These are phyloP conservation scores for Heteropelma amictum DNA, from an alignment of 2,888 invertebrate genomes.

Conservation along the genomic window DNA sequence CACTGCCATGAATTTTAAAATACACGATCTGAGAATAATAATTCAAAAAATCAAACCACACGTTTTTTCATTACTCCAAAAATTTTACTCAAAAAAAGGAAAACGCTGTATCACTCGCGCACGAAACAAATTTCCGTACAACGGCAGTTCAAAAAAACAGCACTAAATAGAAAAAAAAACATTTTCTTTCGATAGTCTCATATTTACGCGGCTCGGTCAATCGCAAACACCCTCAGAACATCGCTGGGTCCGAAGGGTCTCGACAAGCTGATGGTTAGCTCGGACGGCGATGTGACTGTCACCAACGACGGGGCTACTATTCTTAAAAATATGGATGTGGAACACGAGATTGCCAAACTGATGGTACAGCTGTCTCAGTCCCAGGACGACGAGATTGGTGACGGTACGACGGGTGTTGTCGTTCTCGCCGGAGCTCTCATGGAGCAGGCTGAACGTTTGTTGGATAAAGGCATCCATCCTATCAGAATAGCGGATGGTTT, in stretches of 20 bases:
- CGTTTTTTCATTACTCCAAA: too few species aligned
- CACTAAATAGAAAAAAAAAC: too few species aligned
- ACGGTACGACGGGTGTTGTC: conserved; percentile 99
- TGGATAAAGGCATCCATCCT: conserved; percentile 99
- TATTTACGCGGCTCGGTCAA: conserved; percentile 96
- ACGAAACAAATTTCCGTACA: too few species aligned
- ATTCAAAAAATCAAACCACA: not conserved
- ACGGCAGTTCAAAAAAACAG: too few species aligned
- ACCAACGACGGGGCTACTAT: conserved; percentile 99
- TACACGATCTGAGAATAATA: too few species aligned
- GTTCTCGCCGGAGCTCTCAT: conserved; percentile 92
- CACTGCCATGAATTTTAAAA: too few species aligned
- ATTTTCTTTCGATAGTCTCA: conserved; percentile 88
- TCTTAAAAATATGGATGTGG: conserved; percentile 98
- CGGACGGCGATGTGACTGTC: conserved; percentile 98
- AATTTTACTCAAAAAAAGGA: too few species aligned
- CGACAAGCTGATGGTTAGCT: conserved; percentile 98
- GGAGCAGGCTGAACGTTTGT: conserved; percentile 94
- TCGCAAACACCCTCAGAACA: conserved; percentile 92
- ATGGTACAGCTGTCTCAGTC: conserved; percentile 99
- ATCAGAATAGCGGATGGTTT: conserved; percentile 99
- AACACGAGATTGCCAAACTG: conserved; percentile 98
- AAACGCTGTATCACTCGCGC: too few species aligned
- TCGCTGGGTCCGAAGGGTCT: conserved; percentile 98
- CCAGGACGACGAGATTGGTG: conserved; percentile 99